A percentile compares a stretch with the other conserved stretches of the same genome.
phyloP scores from a whole-genome alignment of 2,797 vertebrate genomes.

The Enteromius anoplus region DNA sequence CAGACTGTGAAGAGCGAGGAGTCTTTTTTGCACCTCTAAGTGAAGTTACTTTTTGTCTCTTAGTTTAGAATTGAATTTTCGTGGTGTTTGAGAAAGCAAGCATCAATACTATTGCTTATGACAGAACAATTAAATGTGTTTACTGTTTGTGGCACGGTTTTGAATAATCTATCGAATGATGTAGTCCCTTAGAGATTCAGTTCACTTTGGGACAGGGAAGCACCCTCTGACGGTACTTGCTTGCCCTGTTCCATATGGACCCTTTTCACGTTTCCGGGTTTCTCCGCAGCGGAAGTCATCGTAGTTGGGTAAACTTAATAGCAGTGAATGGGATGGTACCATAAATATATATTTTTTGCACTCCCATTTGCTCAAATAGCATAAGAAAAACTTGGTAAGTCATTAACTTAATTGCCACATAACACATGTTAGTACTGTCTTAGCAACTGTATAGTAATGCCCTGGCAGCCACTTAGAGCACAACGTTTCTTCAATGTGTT shows the following conservation, averaged over 20 bases:
- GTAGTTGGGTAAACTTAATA: too few relatives aligned
- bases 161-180: background rate
- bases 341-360: too few relatives aligned
- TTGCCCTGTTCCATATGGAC: too few relatives aligned
- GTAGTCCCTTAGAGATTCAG: background rate
- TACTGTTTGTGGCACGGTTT: background rate
- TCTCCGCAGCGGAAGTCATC: too few relatives aligned
- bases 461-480: background rate
- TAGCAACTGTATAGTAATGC: background rate
- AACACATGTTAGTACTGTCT: constrained; percentile 1
- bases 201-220: too few relatives aligned
- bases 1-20: background rate
- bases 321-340: too few relatives aligned
- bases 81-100: background rate
- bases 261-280: too few relatives aligned
- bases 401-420: background rate
- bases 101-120: background rate
- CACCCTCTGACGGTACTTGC: too few relatives aligned
- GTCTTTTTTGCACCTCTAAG: background rate
- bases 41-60: constrained; percentile 9
- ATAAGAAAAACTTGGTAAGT: too few relatives aligned
- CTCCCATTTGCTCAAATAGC: too few relatives aligned
- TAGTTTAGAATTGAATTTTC: background rate
- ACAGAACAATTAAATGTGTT: background rate
- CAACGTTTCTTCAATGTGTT: background rate